Base-by-base conservation (phyloP, 1,140 invertebrate species). In the Drosophila nebulosa region DNA sequence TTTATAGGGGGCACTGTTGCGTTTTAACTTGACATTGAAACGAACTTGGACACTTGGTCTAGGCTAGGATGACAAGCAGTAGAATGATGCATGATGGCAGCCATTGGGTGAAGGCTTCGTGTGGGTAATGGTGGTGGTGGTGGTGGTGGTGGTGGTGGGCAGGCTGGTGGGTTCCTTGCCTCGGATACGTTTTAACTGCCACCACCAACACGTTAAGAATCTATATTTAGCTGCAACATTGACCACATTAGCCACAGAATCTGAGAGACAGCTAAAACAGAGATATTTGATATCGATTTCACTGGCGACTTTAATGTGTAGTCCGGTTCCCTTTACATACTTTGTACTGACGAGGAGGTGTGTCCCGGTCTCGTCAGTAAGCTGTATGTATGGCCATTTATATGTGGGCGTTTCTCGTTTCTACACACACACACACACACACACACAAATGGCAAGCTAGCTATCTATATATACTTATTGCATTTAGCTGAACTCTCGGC, bases 1-100 rank as follows among this genome's bases (percentile, higher is more conserved):
- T 57, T 62, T 65, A 52, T 55, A 50, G 50, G 51, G 61, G 69
- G 42, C 53, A 35, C 39, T 55, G 53, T 58, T 61, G 76, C 42
- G 26, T 35, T 35, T 53, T 50, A 18, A 50, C 60, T 35, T 86
- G 81, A 86, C 81, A 86, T 86, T 86, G 74, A 86, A 86, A 81
- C 59, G 83, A 88, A 86, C 81, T 86, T 86, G 83, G 50, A 70
- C 63, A 21, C n/a, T 7, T 59, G 6, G 27, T 60, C 52, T 36
- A 65, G 32, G 35, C 1, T 12, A 24, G 32, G 10, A n/a, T 36
- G 32, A 58, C 30, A 36, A 7, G 16, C 39, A 18, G 16, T 7
- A 9, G 1, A 46, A 46, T 21, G 39, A 21, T 46, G 18, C 16
- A 46, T 67, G 50, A 14, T 35, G 26, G 4, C 16, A 14, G n/a